Percentiles rank a stretch among this genome's conserved stretches.
Conservation (phyloP, 2,797 vertebrate genomes). For the Scolopax rusticola region DNA sequence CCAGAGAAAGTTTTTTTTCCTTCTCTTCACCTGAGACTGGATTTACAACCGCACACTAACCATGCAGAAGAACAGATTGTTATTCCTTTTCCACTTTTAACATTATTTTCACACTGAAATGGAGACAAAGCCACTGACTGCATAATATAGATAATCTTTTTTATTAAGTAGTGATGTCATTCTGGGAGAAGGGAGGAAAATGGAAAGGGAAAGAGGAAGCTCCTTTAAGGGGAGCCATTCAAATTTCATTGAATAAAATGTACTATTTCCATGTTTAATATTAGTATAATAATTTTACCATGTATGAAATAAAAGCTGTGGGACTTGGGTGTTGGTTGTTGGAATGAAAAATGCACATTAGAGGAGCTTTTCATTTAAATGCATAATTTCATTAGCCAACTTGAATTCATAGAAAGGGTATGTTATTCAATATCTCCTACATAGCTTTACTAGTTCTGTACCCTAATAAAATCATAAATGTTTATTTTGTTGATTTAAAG, state of each 20-base stretch:
- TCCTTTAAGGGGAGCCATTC: background rate
- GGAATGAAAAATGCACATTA: background rate
- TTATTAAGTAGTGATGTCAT: background rate
- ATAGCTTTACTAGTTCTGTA: background rate
- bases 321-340: background rate
- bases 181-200: background rate
- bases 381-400: background rate
- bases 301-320: background rate
- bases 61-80: background rate
- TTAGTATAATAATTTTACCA: background rate
- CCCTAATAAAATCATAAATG: slow-evolving; percentile 1
- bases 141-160: background rate
- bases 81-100: background rate
- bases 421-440: background rate
- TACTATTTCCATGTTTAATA: background rate
- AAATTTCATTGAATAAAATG: background rate
- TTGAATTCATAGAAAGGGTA: background rate
- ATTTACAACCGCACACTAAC: background rate
- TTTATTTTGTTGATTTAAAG: slow-evolving; percentile 41
- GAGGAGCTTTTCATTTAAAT: background rate
- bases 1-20: background rate
- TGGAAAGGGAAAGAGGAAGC: background rate
- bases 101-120: background rate
- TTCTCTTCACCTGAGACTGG: background rate
- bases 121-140: background rate